phyloP scores from a whole-genome alignment of 2,113 vertebrate genomes.

The Upupa epops region DNA sequence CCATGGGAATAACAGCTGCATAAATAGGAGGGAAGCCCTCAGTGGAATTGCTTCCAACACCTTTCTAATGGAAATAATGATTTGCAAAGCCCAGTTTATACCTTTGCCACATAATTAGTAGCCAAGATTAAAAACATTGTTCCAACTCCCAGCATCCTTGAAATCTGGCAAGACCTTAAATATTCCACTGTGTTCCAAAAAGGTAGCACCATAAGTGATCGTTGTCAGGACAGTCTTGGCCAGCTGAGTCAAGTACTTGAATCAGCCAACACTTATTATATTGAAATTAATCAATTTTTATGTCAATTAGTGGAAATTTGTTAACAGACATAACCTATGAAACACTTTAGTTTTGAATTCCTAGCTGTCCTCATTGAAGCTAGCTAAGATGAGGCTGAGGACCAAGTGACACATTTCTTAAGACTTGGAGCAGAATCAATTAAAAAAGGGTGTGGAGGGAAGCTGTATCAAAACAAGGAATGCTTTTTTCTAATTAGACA shows the following conservation, averaged over 20 bases:
- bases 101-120: constrained; percentile 79
- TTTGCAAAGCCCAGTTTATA: constrained; percentile 85
- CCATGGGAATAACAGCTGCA: constrained; percentile 87
- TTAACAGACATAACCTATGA: constrained; percentile 72
- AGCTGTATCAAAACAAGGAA: neutral
- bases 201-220: constrained; percentile 68
- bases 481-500: constrained; percentile 42
- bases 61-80: constrained; percentile 92
- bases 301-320: constrained; percentile 83
- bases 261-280: constrained; percentile 85
- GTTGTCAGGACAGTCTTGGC: constrained; percentile 62
- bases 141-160: constrained; percentile 79
- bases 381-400: neutral
- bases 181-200: constrained; percentile 76
- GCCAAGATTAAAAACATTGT: constrained; percentile 79
- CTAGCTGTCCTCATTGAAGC: constrained; percentile 12
- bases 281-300: constrained; percentile 81
- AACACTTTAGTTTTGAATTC: constrained; percentile 57
- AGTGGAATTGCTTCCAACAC: constrained; percentile 86
- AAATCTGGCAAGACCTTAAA: constrained; percentile 79
- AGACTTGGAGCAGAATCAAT: neutral
- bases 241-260: constrained; percentile 58
- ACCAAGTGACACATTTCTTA: neutral
- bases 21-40: constrained; percentile 80
- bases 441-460: neutral